Evolutionary conservation across 2,888 invertebrate species (phyloP), one percentile per base, ranked within the genome.

Genomic region (Arctia plantaginis): DNA sequence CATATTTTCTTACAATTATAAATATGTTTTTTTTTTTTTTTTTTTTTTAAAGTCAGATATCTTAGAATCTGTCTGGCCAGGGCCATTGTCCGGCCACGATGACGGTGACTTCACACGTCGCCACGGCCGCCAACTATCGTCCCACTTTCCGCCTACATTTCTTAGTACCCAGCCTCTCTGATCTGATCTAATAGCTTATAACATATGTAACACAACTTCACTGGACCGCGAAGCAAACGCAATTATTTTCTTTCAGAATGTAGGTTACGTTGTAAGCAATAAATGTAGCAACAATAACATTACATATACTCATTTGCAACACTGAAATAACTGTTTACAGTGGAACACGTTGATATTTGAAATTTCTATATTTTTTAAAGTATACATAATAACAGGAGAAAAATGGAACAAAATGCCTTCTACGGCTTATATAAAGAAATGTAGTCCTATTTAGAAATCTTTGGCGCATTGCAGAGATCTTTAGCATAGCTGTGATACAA

Each of bases 141-240:
- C 88, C 92, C 89, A 92, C 82, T 90, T 91, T 87, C 78, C 88
- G 84, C 83, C 80, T 81, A 84, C 88, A 85, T 84, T 88, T 90
- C 90, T 86, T 86, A 77, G 83, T 84, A 88, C 79, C 77, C 82
- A 82, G 80, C 66, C 72, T 81, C 82, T 87, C 84, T 79, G 86
- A 87, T 89, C 90, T 91, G 88, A 91, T 91, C 90, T 90, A 91
- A 91, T 88, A 88, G 81, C 87, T 90, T 88, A 90, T 92, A 92
- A 93, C 89, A 89, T 82, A 87, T 90, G 93, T 91, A 92, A 93
- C 89, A 87, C 76, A 88, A 90, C 86, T 85, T 80, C 86, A 82
- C 82, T 89, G 84, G 88, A 87, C 84, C 90, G 88, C 82, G 86
- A 80, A 85, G 85, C 79, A 77, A 75, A 82, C 84, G 84, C 85